Evolutionary conservation across 2,888 invertebrate genomes (phyloP), one percentile per base, ranked within the genome.

Genomic region (Hemicrepidius hirtus): DNA sequence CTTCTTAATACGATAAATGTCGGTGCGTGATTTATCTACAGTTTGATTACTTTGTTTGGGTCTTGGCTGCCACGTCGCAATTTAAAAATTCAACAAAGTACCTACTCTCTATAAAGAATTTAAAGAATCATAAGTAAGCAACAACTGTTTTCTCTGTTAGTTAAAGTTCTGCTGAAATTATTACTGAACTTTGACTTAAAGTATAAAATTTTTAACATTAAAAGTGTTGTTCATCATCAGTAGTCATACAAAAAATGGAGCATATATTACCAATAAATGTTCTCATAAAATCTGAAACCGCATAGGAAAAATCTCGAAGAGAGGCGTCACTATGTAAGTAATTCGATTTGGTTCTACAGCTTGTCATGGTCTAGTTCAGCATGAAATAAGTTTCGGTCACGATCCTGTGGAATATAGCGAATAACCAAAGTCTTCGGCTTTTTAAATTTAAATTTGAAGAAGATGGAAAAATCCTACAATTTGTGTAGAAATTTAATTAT

Each of bases 261-360:
- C 24, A 24, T 24, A 3, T 44, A 44, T 18, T 44, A 16, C 13
- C 44, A 44, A 44, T 44, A 44, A 44, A 44, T 18, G 44, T 13
- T 28, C 18, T 13, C 57, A 57, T 57, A 57, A 57, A 57, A 37
- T 57, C n/a, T 20, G 35, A 18, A 20, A 57, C 18, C 37, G 37
- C 37, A 57, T 12, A n/a, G 3, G 12, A 57, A 28, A 28, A 9
- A 13, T 37, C 13, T 12, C 46, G 6, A 57, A 20, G 32, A 37
- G n/a, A 37, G n/a, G n/a, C 37, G 32, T 57, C 32, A 55, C 24
- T 55, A 55, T 57, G 35, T 57, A 12, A 57, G 57, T 57, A 57
- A 57, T 37, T 18, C 57, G 57, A 37, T 57, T 37, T 37, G 37
- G 57, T 37, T 57, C 37, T 37, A 37, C 18, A 57, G 57, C 37